Evolutionary conservation across 2,888 invertebrate genomes (phyloP).

Genomic region (Campoplex capitator): DNA sequence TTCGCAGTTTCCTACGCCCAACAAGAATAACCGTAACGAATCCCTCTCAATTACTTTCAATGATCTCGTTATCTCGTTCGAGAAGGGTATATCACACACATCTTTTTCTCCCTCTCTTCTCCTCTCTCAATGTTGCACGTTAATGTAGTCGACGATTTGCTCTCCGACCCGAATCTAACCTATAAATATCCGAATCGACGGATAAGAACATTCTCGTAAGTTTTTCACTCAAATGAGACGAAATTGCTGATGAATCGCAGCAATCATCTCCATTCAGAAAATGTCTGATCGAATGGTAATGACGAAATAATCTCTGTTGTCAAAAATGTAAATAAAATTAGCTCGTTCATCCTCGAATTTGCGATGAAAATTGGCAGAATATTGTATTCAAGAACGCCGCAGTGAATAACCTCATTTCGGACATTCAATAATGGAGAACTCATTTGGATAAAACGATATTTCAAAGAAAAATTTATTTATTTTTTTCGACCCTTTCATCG

Average conservation of each 20-base stretch:
- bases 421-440: no score
- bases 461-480: no score
- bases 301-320: neutral
- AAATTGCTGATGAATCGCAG: neutral
- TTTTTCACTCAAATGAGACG: neutral
- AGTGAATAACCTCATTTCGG: no score
- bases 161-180: neutral
- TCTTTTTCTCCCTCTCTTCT: slow-evolving; percentile 27
- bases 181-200: neutral
- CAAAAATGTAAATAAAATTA: neutral
- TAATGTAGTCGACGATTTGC: neutral
- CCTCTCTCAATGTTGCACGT: neutral
- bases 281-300: neutral
- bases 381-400: no score
- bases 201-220: no score
- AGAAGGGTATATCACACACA: slow-evolving; percentile 37
- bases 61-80: slow-evolving; percentile 69
- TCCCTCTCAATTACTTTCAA: slow-evolving; percentile 73
- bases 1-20: slow-evolving; percentile 76
- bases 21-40: slow-evolving; percentile 73
- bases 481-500: neutral
- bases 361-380: neutral
- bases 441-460: no score
- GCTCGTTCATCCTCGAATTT: neutral
- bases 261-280: neutral